Evolutionary conservation across 2,888 invertebrate genomes (phyloP).

Genomic region (Alloscopus bannaensis): DNA sequence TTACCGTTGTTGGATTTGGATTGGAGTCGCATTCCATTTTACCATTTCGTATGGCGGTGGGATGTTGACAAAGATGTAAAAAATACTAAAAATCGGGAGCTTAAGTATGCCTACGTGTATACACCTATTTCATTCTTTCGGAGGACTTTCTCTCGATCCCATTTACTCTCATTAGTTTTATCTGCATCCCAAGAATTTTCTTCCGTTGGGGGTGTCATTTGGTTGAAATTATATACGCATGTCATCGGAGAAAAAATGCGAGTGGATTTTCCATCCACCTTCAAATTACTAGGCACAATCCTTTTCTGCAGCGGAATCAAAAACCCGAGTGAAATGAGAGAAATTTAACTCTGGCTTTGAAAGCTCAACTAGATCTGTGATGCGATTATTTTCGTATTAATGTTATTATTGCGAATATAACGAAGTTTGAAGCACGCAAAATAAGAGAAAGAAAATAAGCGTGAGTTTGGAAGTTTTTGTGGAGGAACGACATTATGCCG

Average conservation of each 20-base stretch:
- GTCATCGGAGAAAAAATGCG: background rate
- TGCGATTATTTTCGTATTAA: constrained; percentile 29
- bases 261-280: background rate
- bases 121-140: constrained; percentile 8
- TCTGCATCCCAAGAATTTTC: constrained; percentile 10
- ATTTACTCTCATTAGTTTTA: constrained; percentile 23
- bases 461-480: background rate
- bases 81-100: constrained; percentile 11
- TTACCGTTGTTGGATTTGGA: too few relatives aligned
- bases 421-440: constrained; percentile 29
- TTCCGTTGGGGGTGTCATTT: background rate
- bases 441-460: background rate
- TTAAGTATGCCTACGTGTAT: constrained; percentile 23
- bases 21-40: too few relatives aligned
- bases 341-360: constrained; percentile 15
- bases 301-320: constrained; percentile 34
- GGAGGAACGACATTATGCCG: constrained; percentile 11
- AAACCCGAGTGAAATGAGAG: constrained; percentile 26
- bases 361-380: background rate
- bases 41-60: too few relatives aligned
- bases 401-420: constrained; percentile 39
- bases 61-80: constrained; percentile 29
- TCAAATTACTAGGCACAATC: background rate
- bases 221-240: constrained; percentile 1
- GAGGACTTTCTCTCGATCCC: constrained; percentile 1